Conservation (phyloP, 2,888 invertebrate genomes). For the Drosophila mettleri region DNA sequence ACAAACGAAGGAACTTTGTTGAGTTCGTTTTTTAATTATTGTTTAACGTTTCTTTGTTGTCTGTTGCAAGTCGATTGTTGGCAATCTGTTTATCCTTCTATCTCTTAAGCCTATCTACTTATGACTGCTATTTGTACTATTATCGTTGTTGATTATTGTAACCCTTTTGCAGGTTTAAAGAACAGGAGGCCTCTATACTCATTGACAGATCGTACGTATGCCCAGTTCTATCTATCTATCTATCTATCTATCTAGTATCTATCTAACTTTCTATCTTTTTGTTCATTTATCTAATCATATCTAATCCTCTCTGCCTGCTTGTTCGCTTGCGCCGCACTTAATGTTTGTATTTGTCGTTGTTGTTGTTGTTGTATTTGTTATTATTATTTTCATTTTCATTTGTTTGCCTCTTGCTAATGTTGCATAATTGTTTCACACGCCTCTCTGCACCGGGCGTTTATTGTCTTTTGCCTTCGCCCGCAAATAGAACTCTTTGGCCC, state of each 20-base stretch:
- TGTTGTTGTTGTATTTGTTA: conserved; percentile 21
- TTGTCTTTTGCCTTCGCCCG: conserved; percentile 13
- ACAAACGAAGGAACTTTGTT: neutral
- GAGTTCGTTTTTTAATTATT: conserved; percentile 4
- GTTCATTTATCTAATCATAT: neutral
- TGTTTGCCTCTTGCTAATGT: neutral
- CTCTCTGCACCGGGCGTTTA: neutral
- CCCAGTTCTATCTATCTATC: conserved; percentile 52
- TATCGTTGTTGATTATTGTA: conserved; percentile 80
- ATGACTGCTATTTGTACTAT: conserved; percentile 70
- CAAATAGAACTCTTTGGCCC: conserved; percentile 10
- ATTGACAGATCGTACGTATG: conserved; percentile 86
- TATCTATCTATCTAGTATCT: conserved; percentile 25
- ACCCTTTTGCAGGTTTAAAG: conserved; percentile 85
- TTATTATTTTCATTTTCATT: conserved; percentile 19
- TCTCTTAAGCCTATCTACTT: conserved; percentile 44
- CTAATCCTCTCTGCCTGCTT: conserved; percentile 16
- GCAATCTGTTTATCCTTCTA: conserved; percentile 17
- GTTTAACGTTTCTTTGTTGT: conserved; percentile 11
- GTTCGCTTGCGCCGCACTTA: conserved; percentile 10
- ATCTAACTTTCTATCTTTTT: conserved; percentile 15
- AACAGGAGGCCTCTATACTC: conserved; percentile 85
- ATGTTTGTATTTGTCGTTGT: conserved; percentile 32
- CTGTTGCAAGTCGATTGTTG: conserved; percentile 9
- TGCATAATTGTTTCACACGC: conserved; percentile 6